Evolutionary conservation across 1,140 invertebrate species (phyloP).

Genomic region (Drosophila bipectinata): DNA sequence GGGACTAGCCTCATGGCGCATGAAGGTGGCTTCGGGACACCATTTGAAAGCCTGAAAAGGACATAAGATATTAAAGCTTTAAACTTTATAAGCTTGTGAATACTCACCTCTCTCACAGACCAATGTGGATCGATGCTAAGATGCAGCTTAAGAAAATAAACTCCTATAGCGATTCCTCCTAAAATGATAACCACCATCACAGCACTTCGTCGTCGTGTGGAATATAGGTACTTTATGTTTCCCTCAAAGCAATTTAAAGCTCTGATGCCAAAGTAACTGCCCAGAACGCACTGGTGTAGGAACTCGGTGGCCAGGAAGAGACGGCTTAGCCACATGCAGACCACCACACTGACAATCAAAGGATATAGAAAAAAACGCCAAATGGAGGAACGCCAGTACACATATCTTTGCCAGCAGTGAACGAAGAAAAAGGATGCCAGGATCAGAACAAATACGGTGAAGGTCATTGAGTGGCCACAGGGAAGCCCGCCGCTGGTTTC

Average conservation of each 20-base stretch:
- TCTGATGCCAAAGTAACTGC: slow-evolving; percentile 46
- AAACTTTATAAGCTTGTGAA: background rate
- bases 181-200: slow-evolving; percentile 31
- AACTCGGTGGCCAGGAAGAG: slow-evolving; percentile 74
- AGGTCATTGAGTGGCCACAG: slow-evolving; percentile 61
- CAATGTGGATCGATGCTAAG: slow-evolving; percentile 70
- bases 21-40: slow-evolving; percentile 67
- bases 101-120: slow-evolving; percentile 71
- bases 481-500: slow-evolving; percentile 71
- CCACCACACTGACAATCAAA: background rate
- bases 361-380: slow-evolving; percentile 2
- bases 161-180: slow-evolving; percentile 29
- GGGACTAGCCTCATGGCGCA: slow-evolving; percentile 69
- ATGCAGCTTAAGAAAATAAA: slow-evolving; percentile 65
- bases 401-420: slow-evolving; percentile 18
- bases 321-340: slow-evolving; percentile 68
- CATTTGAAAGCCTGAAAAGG: slow-evolving; percentile 71
- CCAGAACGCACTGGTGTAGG: slow-evolving; percentile 71
- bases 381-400: background rate
- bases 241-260: slow-evolving; percentile 32
- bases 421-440: slow-evolving; percentile 25
- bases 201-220: background rate
- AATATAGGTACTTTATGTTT: slow-evolving; percentile 23
- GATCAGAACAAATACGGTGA: slow-evolving; percentile 51
- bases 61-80: background rate